A percentile compares a stretch with the other conserved stretches of the same genome.
These are phyloP conservation scores for Melieria picta DNA, from an alignment of 2,888 invertebrate genomes.

Conservation along the genomic window DNA sequence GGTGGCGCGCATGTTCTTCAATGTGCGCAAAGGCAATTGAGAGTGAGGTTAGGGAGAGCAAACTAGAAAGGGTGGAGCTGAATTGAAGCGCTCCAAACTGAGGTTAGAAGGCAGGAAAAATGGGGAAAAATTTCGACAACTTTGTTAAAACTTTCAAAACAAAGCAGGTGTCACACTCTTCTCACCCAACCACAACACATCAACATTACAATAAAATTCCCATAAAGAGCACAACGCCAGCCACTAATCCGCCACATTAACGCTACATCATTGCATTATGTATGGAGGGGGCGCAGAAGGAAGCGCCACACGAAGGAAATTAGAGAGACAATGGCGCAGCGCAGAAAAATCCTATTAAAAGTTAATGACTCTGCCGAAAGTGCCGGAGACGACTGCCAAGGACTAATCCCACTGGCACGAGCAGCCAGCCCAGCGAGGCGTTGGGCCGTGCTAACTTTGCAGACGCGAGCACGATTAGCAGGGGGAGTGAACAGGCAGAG, in stretches of 20 bases:
- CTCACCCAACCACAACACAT: background rate
- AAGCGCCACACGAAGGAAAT: conserved; percentile 8
- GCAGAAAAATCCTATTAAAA: conserved; percentile 36
- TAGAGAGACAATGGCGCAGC: conserved; percentile 1
- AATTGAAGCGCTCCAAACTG: background rate
- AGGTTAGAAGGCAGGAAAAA: background rate
- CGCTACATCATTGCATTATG: conserved; percentile 35
- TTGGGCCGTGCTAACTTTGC: no score
- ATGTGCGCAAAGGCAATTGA: conserved; percentile 53
- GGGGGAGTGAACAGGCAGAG: background rate
- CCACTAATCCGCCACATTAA: conserved; percentile 38
- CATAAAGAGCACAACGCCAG: conserved; percentile 31
- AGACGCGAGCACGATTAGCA: no score
- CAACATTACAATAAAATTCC: conserved; percentile 41
- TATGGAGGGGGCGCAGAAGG: background rate
- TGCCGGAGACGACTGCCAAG: conserved; percentile 38
- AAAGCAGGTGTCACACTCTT: background rate
- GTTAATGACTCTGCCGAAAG: conserved; percentile 38
- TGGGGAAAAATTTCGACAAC: no score
- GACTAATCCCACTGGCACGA: conserved; percentile 25
- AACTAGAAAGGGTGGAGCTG: background rate
- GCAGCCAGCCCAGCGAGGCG: background rate
- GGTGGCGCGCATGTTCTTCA: conserved; percentile 61
- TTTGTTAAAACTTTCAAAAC: no score
- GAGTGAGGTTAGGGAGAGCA: background rate